Base-by-base conservation (phyloP, 2,888 invertebrate genomes). In the Myopa testacea region DNA sequence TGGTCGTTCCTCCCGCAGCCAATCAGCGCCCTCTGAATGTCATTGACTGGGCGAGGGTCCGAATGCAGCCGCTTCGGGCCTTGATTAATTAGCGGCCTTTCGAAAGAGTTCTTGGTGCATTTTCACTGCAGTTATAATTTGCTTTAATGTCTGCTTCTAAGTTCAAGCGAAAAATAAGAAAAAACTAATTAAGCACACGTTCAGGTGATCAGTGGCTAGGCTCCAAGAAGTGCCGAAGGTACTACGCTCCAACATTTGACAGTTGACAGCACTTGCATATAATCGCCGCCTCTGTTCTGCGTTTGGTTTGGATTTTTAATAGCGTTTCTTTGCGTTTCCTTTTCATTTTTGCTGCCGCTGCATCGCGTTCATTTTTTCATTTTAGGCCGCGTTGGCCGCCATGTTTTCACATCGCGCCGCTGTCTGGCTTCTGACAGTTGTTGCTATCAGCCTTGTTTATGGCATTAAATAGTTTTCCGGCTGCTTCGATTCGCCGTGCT, bases 1-100 rank as follows among this genome's bases (percentile, higher is more conserved):
- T 81, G 80, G 79, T n/a, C 19, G 26, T 52, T 16, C 3, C n/a
- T 19, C 10, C 12, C 8, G 7, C 67, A 60, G 40, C 78, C 70
- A 72, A 74, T 76, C 63, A 6, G 37, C 52, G 40, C 14, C 67
- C 5, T 34, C n/a, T 67, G 12, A 16, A 19, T 45, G 73, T 50
- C 62, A 63, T 34, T 63, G 73, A 40, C 71, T 71, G 5, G 14
- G 5, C 16, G 50, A 26, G 14, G 50, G 26, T 26, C 50, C 55
- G 40, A 73, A 19, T 38, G 26, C 34, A 19, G 10, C 5, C 8
- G 50, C 52, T 19, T 26, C 26, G 50, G 55, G 34, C 58, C 58
- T 65, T 65, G 55, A 52, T 74, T 74, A 67, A 74, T 74, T 65
- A 65, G 52, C 52, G 26, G 52, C 63, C 26, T 63, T 73, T 63